Evolutionary conservation across 2,113 vertebrate species (phyloP), one percentile per base, ranked within the genome.

Genomic region (Otis tarda): DNA sequence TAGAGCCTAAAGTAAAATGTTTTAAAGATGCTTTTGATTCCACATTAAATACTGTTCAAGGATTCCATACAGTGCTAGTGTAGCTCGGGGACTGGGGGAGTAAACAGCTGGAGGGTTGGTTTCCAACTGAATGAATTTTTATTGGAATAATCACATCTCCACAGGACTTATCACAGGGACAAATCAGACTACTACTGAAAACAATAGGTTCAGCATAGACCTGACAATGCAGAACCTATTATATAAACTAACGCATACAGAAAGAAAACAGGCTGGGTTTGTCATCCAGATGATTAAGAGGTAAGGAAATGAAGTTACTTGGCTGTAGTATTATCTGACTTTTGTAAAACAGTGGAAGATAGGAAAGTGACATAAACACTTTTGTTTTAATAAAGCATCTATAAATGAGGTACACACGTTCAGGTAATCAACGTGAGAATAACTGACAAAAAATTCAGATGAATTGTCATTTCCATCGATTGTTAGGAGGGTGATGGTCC

Each of bases 401-500:
- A 96, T 97, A 98, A 98, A 98, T 92, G 97, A 97, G 95, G 95
- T 97, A 87, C 94, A 94, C 96, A 96, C 97, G 33, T 94, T 96
- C 97, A 98, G 97, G 96, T 98, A 98, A 98, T 98, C 97, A 98
- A 97, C 97, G 96, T 97, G 97, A 97, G 97, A 98, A 97, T 97
- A 98, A 98, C 94, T 98, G 98, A 98, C 97, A 98, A 98, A 98
- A 98, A 98, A 98, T 98, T 98, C 98, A 98, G 98, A 98, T 97
- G 97, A 98, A 98, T 98, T 98, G 98, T 98, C 98, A 98, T 97
- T 98, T 97, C 97, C 97, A 98, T 98, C 97, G 98, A 99, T 99
- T 98, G 98, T 97, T 98, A 97, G 97, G 97, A 97, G 95, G 97
- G 98, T 97, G 97, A 98, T 97, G 97, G 98, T 98, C 98, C 98